Base-by-base conservation (phyloP, 53 echinoderm and acorn worm genomes). In the Paelopatides confundens region DNA sequence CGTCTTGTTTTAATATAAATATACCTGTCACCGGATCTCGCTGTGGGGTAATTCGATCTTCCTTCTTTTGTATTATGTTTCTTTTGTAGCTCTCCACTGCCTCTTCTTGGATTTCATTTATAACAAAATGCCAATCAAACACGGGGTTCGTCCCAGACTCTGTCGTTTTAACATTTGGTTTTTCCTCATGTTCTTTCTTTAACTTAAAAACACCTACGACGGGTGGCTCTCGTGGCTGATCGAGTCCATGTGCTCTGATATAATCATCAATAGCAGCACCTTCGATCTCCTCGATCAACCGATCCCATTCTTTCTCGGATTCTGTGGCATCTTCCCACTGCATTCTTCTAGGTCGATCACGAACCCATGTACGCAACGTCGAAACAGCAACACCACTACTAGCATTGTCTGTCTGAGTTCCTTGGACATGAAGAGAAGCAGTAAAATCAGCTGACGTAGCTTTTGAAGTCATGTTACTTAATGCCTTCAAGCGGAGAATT, bases 191-290 rank as follows among this genome's bases (percentile, higher is more conserved):
- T 33, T 82, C 82, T 64, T 87, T 87, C 46, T 87, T 87, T 29
- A 91, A 65, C 52, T 91, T 91, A 31, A 91, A 87, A 23, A 91
- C 74, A 37, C 91, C 76, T 15, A 91, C 83, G 7, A 91, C 5
- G 12, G 87, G 87, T 35, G 84, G 52, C 33, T 79, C 79, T 47
- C 79, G 53, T 31, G 79, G 79, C 79, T 79, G 79, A 79, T 79
- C 53, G 12, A 79, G 79, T 29, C 79, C 79, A 53, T 79, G 43
- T 28, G 51, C 79, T 32, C 14, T 48, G 63, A 83, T 63, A 43
- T 86, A 87, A 7, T 82, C 84, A 31, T 87, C 39, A 46, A 91
- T 65, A 0, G 91, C 87, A 12, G 84, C 49, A 28, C 82, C 91
- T 62, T 91, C 71, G 15, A 91, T 91, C 11, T 71, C 82, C 33